phyloP scores from a whole-genome alignment of 2,113 vertebrate genomes.

The Anas platyrhynchos region DNA sequence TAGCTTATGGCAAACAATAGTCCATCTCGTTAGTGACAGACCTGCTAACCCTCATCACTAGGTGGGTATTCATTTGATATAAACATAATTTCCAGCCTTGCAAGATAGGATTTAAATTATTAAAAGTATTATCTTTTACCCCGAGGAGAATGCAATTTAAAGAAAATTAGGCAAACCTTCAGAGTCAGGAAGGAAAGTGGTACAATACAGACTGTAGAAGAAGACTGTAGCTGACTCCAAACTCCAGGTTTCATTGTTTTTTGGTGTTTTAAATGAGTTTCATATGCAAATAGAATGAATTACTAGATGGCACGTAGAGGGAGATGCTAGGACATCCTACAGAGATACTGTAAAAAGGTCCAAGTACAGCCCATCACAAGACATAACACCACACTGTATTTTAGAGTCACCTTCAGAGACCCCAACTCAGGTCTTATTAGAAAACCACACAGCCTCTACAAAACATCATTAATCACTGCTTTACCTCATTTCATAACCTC shows the following conservation, averaged over 20 bases:
- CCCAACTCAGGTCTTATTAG: not conserved
- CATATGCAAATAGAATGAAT: not conserved
- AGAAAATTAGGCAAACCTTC: not conserved
- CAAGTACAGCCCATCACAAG: not conserved
- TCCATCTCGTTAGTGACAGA: not conserved
- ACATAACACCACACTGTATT: not conserved
- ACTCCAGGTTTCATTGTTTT: not conserved
- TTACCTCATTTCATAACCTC: not conserved
- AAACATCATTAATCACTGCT: not conserved
- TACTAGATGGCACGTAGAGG: not conserved
- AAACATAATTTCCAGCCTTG: not conserved
- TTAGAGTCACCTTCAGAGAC: not conserved
- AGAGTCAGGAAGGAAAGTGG: not conserved
- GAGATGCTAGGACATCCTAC: not conserved
- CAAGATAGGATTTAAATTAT: not conserved
- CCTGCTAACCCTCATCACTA: not conserved
- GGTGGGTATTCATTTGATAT: not conserved
- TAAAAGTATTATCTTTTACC: not conserved
- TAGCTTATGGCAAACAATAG: not conserved
- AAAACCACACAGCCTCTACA: not conserved
- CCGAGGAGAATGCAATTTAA: not conserved
- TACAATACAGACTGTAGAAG: not conserved
- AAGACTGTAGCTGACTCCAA: not conserved
- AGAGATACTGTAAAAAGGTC: not conserved
- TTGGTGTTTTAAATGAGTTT: not conserved